Evolutionary conservation across 2,797 vertebrate species (phyloP).

Genomic region (Lithobates sylvaticus): DNA sequence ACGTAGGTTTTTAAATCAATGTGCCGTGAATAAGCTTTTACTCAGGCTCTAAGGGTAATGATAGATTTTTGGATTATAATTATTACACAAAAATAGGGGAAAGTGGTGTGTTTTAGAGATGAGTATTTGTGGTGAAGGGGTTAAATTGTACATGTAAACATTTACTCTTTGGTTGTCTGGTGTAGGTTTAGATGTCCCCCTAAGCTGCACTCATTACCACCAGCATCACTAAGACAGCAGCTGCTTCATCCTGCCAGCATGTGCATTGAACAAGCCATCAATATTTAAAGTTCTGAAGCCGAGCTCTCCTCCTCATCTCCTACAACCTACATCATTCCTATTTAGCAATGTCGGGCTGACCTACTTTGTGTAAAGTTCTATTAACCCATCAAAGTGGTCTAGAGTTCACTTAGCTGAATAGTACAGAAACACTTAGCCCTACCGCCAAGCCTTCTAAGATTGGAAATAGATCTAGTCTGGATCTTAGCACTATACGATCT

Average conservation of each 20-base stretch:
- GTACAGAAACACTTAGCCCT: neutral
- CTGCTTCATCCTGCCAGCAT: slow-evolving; percentile 4
- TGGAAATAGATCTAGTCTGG: neutral
- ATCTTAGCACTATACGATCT: too few species aligned
- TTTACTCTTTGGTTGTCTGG: neutral
- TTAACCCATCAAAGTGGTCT: slow-evolving; percentile 36
- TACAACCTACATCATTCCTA: slow-evolving; percentile 3
- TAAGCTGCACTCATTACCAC: neutral
- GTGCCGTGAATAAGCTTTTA: too few species aligned
- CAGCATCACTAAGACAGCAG: slow-evolving; percentile 22
- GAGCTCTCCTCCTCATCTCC: neutral
- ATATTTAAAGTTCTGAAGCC: slow-evolving; percentile 17
- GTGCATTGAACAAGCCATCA: neutral
- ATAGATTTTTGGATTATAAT: too few species aligned
- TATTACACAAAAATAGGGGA: neutral
- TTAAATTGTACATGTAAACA: neutral
- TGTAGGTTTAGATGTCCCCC: neutral
- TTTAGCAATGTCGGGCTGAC: slow-evolving; percentile 16
- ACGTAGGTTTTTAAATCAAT: too few species aligned
- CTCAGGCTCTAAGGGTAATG: too few species aligned
- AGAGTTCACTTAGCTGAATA: neutral
- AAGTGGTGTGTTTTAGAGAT: neutral
- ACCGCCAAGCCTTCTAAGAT: neutral
- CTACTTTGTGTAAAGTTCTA: slow-evolving; percentile 41
- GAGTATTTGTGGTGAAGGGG: neutral